phyloP scores from a whole-genome alignment of 1,140 invertebrate genomes.

The Drosophila repleta region DNA sequence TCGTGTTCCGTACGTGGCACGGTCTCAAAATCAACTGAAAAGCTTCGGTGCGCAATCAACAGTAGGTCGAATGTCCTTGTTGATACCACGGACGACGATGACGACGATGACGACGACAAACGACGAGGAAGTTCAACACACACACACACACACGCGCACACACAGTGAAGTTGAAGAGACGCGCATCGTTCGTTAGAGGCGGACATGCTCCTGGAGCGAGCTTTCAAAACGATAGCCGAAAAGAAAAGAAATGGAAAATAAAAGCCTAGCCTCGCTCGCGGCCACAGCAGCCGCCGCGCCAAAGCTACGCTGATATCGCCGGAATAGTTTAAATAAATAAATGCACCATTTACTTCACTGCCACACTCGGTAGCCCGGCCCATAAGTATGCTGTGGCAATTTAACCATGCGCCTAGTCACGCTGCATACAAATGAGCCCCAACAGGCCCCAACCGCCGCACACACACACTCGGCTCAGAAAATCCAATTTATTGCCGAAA shows the following conservation, averaged over 20 bases:
- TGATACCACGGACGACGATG: conserved; percentile 60
- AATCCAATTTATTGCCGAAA: background rate
- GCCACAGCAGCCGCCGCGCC: conserved; percentile 35
- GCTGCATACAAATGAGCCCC: conserved; percentile 15
- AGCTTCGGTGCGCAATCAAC: conserved; percentile 75
- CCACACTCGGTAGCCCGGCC: background rate
- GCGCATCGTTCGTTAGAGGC: conserved; percentile 6
- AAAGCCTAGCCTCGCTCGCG: conserved; percentile 29
- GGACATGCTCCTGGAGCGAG: conserved; percentile 39
- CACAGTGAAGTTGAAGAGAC: conserved; percentile 34
- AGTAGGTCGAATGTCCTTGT: conserved; percentile 81
- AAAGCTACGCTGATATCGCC: conserved; percentile 59
- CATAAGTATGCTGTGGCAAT: conserved; percentile 24
- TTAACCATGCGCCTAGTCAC: background rate
- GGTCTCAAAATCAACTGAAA: conserved; percentile 81
- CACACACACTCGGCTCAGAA: background rate
- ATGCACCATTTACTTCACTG: conserved; percentile 52
- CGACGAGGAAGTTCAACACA: conserved; percentile 33
- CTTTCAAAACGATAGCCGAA: conserved; percentile 33
- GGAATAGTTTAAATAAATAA: conserved; percentile 70
- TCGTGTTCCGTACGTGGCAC: conserved; percentile 72
- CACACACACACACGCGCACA: conserved; percentile 1
- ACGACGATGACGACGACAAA: conserved; percentile 43
- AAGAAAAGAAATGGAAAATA: too few species aligned
- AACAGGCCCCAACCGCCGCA: background rate